Conservation (phyloP, 1,140 invertebrate species). For the Rhyzopertha dominica region DNA sequence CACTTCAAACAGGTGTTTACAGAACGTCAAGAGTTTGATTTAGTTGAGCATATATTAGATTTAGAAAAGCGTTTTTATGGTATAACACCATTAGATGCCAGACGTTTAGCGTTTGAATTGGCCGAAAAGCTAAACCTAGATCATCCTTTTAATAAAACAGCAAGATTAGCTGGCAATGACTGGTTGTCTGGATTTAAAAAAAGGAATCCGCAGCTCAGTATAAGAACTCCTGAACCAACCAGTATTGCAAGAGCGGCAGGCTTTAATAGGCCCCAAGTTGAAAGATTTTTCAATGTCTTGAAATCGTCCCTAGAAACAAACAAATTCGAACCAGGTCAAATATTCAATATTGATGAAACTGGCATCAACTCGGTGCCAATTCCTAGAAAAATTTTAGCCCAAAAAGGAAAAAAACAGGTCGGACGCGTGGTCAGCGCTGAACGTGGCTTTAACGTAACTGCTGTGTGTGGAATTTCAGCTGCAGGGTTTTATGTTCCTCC, state of each 20-base stretch:
- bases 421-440: too few species aligned
- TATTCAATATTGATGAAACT: constrained; percentile 49
- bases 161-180: constrained; percentile 30
- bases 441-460: too few species aligned
- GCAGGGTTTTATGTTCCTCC: constrained; percentile 6
- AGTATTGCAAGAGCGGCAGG: constrained; percentile 31
- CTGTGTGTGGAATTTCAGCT: too few species aligned
- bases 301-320: too few species aligned
- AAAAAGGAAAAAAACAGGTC: constrained; percentile 44
- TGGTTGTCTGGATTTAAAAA: constrained; percentile 32
- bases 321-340: constrained; percentile 30
- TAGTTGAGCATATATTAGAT: constrained; percentile 15
- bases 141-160: constrained; percentile 31
- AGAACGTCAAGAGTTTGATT: constrained; percentile 18
- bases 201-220: constrained; percentile 27
- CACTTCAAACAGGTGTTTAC: constrained; percentile 17
- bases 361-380: constrained; percentile 42
- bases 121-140: constrained; percentile 26
- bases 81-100: constrained; percentile 17
- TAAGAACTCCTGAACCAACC: constrained; percentile 32
- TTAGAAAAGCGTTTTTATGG: constrained; percentile 24
- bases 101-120: constrained; percentile 24
- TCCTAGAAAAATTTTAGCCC: constrained; percentile 42
- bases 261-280: constrained; percentile 36
- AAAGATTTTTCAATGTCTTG: too few species aligned